Percentiles rank a stretch among this genome's conserved stretches.
Evolutionary conservation across 2,113 vertebrate genomes (phyloP).

Genomic region (Isurus oxyrinchus): DNA sequence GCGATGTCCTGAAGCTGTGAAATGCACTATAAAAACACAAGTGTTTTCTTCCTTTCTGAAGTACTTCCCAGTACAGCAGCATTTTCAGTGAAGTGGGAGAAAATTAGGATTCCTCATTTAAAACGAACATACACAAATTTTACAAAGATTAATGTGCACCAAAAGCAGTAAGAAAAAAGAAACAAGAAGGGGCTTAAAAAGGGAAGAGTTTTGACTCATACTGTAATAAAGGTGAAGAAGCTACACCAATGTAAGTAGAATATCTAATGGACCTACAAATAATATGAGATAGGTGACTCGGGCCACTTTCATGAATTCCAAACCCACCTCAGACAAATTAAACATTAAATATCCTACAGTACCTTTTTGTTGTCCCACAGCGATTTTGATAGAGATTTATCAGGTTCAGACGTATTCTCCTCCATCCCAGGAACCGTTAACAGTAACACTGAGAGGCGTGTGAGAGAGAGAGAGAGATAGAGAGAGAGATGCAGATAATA

Average conservation of each 20-base stretch:
- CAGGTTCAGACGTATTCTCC: conserved; percentile 63
- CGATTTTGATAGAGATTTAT: conserved; percentile 71
- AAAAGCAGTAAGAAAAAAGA: background rate
- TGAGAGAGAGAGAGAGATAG: conserved; percentile 41
- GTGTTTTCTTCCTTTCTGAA: background rate
- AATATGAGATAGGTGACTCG: background rate
- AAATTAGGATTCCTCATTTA: background rate
- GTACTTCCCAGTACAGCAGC: background rate
- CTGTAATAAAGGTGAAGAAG: background rate
- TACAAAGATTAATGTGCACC: background rate
- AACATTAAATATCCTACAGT: conserved; percentile 37
- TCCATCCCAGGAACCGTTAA: conserved; percentile 88
- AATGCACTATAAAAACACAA: background rate
- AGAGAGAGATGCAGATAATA: background rate
- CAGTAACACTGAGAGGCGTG: conserved; percentile 68
- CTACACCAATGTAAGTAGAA: background rate
- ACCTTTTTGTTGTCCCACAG: conserved; percentile 88
- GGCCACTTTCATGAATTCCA: background rate
- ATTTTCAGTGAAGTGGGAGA: background rate
- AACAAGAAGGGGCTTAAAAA: background rate
- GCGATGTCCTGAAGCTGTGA: background rate
- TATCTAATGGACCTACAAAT: background rate
- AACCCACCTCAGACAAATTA: background rate
- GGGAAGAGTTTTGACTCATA: background rate
- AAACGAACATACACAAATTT: background rate